Evolutionary conservation across 2,113 vertebrate species (phyloP).

Genomic region (Opisthocomus hoazin): DNA sequence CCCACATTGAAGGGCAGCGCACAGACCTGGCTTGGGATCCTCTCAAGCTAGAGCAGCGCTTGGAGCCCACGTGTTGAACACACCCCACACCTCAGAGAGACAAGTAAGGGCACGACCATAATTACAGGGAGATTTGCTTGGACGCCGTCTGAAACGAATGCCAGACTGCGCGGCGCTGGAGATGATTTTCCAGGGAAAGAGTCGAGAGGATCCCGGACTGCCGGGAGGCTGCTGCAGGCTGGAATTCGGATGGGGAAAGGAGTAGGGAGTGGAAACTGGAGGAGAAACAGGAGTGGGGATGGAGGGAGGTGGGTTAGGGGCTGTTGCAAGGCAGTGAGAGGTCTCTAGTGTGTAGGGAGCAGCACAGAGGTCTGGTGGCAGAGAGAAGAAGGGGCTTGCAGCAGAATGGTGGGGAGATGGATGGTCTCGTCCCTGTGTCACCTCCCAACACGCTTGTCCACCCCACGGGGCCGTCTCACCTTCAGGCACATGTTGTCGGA

Average conservation of each 20-base stretch:
- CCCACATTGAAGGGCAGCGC: background rate
- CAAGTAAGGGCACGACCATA: background rate
- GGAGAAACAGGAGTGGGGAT: background rate
- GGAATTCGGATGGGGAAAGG: background rate
- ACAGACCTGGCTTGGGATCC: background rate
- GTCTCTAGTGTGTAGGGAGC: background rate
- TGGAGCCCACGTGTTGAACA: rapidly evolving
- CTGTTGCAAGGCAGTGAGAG: background rate
- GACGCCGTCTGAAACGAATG: background rate
- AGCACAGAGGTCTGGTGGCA: background rate
- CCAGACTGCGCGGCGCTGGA: rapidly evolving
- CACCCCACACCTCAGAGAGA: background rate
- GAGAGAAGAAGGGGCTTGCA: background rate
- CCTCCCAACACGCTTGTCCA: rapidly evolving
- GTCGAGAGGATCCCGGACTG: background rate
- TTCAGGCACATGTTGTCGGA: slow-evolving; percentile 96
- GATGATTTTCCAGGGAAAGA: background rate
- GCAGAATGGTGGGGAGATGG: background rate
- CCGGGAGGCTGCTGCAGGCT: background rate
- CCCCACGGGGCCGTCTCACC: slow-evolving; percentile 7
- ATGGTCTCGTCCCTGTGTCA: rapidly evolving
- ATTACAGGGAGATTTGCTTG: background rate
- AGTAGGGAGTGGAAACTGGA: background rate
- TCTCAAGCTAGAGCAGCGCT: rapidly evolving
- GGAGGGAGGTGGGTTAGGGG: background rate